Evolutionary conservation across 1,140 invertebrate species (phyloP).

Genomic region (Antheraea mylitta): DNA sequence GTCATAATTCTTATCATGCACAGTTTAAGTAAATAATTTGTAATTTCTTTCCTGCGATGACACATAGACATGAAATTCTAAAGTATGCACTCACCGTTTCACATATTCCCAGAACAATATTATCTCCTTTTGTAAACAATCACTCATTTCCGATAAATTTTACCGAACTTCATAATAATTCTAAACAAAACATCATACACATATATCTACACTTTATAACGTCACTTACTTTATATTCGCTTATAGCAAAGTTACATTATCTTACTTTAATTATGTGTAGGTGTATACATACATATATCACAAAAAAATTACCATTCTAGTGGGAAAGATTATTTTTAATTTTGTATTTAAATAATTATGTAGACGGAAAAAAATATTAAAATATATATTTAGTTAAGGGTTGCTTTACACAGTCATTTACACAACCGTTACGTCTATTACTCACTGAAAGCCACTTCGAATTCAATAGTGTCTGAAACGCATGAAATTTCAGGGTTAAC

Average conservation of each 20-base stretch:
- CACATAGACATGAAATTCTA: background rate
- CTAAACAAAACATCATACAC: background rate
- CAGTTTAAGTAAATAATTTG: background rate
- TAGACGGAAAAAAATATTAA: background rate
- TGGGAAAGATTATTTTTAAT: no score
- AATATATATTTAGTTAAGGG: constrained; percentile 8
- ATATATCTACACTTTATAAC: background rate
- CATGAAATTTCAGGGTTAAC: constrained; percentile 40
- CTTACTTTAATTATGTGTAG: no score
- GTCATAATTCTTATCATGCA: background rate
- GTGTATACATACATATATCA: background rate
- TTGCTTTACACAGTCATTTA: constrained; percentile 28
- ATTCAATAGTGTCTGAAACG: constrained; percentile 20
- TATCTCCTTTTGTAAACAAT: constrained; percentile 59
- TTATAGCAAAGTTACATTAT: no score
- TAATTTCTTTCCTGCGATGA: background rate
- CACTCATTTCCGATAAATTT: constrained; percentile 37
- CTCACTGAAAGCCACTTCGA: constrained; percentile 20
- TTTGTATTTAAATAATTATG: background rate
- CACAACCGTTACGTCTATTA: constrained; percentile 29
- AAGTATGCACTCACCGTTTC: constrained; percentile 50
- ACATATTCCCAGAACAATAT: constrained; percentile 68
- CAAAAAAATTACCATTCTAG: background rate
- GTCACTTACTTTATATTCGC: background rate
- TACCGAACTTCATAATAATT: background rate